Base-by-base conservation (phyloP, 2,113 vertebrate species). In the Pica pica region DNA sequence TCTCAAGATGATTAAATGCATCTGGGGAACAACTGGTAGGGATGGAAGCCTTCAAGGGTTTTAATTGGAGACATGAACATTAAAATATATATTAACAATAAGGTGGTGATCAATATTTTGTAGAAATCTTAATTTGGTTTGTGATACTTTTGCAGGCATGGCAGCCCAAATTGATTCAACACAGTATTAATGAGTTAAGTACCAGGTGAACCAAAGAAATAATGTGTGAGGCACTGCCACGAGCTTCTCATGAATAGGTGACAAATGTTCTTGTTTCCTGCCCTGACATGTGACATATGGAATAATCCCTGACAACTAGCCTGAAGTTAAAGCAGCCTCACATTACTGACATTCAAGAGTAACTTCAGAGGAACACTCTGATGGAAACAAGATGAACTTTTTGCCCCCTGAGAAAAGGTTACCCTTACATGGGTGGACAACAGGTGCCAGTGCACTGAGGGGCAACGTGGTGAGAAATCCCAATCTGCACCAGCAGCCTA, bases 131-230 rank as follows among this genome's bases (percentile, higher is more conserved):
- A 33, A 50, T 84, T 80, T 81, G 57, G 22, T 81, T 81, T 64
- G 42, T 69, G 44, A 55, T 74, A 57, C 50, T 90, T 94, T 76
- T 7, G 4, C 56, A 30, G 73, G 39, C 49, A 67, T 50, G 13
- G 79, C 91, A 94, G 78, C 74, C 79, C 79, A 93, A 86, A 93
- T 82, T 93, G 87, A 95, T 76, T 94, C 74, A 92, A 87, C 27
- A 21, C 18, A 53, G 33, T 63, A 56, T 70, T 95, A 96, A 94
- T 91, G 82, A 97, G 49, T 64, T 70, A 96, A 97, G 83, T 31
- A 95, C 23, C 52, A 94, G 47, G 47, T 73, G 55, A 93, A 94
- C 31, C 64, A 81, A 76, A 52, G 20, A 26, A 49, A 80, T 27
- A 39, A 74, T 0, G 11, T 22, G 47, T 14, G 80, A 87, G 80